phyloP scores from a whole-genome alignment of 1,140 invertebrate genomes.

The Neodiprion pinetum region DNA sequence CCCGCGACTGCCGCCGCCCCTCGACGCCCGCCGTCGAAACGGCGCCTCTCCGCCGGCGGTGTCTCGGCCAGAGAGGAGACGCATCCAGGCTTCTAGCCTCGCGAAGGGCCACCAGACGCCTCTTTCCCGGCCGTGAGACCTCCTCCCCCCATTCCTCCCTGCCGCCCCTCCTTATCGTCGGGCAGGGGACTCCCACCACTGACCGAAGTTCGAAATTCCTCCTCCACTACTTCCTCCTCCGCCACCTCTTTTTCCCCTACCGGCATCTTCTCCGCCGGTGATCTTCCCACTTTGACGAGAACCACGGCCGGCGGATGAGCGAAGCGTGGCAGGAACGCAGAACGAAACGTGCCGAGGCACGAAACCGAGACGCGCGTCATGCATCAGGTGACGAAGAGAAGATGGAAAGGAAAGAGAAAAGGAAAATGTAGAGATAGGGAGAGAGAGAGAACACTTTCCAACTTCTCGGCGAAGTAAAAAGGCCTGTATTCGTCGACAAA shows the following conservation, averaged over 20 bases:
- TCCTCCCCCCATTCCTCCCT: conserved; percentile 1
- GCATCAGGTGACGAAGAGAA: neutral
- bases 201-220: neutral
- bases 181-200: conserved; percentile 11
- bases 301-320: conserved; percentile 24
- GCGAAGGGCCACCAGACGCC: neutral
- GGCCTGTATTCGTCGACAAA: conserved; percentile 8
- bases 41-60: neutral
- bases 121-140: neutral
- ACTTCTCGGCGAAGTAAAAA: conserved; percentile 10
- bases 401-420: conserved; percentile 21
- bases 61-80: neutral
- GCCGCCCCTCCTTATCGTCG: conserved; percentile 18
- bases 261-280: no score
- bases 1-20: conserved; percentile 9
- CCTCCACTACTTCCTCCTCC: neutral
- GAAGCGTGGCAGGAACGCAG: conserved; percentile 23
- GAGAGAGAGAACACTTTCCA: conserved; percentile 1
- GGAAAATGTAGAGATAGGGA: conserved; percentile 5
- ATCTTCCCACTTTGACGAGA: conserved; percentile 31
- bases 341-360: conserved; percentile 17
- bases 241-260: conserved; percentile 1
- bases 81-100: conserved; percentile 10
- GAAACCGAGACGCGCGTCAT: no score
- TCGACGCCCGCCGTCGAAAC: neutral